Evolutionary conservation across 1,140 invertebrate species (phyloP).

Genomic region (Ceratitis capitata): DNA sequence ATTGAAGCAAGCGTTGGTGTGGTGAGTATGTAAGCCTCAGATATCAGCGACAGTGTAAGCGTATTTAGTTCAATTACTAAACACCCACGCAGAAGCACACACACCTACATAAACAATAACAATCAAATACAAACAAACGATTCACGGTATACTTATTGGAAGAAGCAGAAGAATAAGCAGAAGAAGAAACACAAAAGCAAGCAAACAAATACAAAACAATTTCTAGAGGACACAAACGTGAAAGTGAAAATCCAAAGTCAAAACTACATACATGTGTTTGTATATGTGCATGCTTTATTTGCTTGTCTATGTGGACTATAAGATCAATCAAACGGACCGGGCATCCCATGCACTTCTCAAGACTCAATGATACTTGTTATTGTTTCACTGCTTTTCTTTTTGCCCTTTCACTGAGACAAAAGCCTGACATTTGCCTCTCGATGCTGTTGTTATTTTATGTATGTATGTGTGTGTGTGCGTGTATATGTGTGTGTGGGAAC

Average conservation of each 20-base stretch:
- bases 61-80: neutral
- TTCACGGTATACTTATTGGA: neutral
- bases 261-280: neutral
- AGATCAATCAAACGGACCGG: conserved; percentile 15
- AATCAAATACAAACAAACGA: too few species aligned
- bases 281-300: neutral
- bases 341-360: neutral
- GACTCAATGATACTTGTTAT: neutral
- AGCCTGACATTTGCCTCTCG: neutral
- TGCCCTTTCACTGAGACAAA: neutral
- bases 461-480: too few species aligned
- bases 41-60: neutral
- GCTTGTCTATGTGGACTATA: neutral
- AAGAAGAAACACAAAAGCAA: too few species aligned
- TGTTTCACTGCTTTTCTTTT: neutral
- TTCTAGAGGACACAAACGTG: neutral
- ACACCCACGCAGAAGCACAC: neutral
- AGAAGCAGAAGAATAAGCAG: too few species aligned
- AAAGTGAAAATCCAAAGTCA: neutral
- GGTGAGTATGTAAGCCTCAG: neutral
- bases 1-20: neutral
- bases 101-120: neutral
- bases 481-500: neutral
- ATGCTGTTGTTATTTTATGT: neutral
- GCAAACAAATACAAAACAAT: neutral